Conservation (phyloP, 64 coral and sea anemone species). For the Trachythela sp. region DNA sequence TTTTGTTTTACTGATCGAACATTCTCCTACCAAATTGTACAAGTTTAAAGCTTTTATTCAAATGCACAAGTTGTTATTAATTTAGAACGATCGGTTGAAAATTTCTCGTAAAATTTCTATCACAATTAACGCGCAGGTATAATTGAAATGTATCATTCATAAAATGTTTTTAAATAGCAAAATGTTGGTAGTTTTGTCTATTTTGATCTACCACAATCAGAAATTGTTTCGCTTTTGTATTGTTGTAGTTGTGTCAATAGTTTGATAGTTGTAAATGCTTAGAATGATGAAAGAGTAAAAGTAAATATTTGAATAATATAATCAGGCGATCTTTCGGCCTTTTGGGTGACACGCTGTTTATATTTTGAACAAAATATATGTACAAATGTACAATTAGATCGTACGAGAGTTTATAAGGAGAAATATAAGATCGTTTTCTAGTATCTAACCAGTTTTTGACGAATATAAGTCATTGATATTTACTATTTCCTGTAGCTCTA, state of each 20-base stretch:
- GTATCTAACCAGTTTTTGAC: too few species aligned
- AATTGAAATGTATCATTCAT: too few species aligned
- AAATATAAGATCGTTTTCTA: too few species aligned
- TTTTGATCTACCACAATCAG: background rate
- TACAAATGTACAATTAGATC: too few species aligned
- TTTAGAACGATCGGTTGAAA: background rate
- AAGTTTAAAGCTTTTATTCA: background rate
- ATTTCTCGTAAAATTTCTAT: background rate
- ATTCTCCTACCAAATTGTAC: background rate
- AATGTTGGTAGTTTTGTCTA: background rate
- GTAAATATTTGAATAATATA: background rate
- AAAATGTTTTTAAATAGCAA: background rate
- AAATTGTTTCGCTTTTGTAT: background rate
- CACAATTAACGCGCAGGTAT: too few species aligned
- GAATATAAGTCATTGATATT: background rate
- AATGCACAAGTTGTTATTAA: background rate
- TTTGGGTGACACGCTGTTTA: too few species aligned
- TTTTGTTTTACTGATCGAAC: background rate
- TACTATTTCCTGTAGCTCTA: background rate
- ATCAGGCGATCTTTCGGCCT: background rate
- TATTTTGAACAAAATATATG: too few species aligned
- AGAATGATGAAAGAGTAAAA: background rate
- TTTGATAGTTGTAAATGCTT: background rate
- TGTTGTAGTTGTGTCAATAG: background rate
- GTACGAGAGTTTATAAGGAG: too few species aligned